Conservation (phyloP, 2,888 invertebrate genomes). For the Mesorhabditis belari region DNA sequence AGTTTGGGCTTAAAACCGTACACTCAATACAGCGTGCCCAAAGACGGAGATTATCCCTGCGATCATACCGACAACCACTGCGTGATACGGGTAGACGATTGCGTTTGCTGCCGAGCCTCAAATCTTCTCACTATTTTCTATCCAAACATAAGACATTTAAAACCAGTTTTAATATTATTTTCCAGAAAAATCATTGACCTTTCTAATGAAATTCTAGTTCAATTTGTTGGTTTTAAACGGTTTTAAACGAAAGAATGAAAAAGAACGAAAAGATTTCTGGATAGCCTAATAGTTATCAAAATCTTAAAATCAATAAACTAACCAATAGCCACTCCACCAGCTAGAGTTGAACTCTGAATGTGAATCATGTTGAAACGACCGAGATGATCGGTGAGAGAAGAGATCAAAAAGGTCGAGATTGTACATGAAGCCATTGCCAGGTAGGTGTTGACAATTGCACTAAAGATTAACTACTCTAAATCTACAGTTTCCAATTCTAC, state of each 20-base stretch:
- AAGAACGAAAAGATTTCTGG: too few relatives aligned
- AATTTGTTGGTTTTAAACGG: too few relatives aligned
- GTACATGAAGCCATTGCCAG: slow-evolving; percentile 71
- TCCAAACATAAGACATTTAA: too few relatives aligned
- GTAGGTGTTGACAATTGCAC: slow-evolving; percentile 88
- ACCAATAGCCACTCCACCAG: slow-evolving; percentile 56
- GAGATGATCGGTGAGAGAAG: slow-evolving; percentile 65
- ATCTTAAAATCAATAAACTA: neutral
- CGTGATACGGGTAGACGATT: slow-evolving; percentile 54
- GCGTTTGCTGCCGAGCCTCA: slow-evolving; percentile 54
- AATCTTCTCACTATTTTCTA: too few relatives aligned
- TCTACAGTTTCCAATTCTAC: neutral
- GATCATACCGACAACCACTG: slow-evolving; percentile 48
- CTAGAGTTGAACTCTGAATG: slow-evolving; percentile 57
- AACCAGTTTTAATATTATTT: too few relatives aligned
- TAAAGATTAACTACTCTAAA: neutral
- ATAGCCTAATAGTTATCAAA: too few relatives aligned
- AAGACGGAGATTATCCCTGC: slow-evolving; percentile 49
- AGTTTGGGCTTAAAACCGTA: slow-evolving; percentile 14
- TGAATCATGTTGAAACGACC: slow-evolving; percentile 55
- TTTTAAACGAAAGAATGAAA: too few relatives aligned
- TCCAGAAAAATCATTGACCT: too few relatives aligned
- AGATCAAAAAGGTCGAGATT: slow-evolving; percentile 76
- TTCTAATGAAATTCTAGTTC: too few relatives aligned
- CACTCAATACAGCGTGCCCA: slow-evolving; percentile 49